Evolutionary conservation across 2,888 invertebrate genomes (phyloP), one percentile per base, ranked within the genome.

Genomic region (Anoplius nigerrimus): DNA sequence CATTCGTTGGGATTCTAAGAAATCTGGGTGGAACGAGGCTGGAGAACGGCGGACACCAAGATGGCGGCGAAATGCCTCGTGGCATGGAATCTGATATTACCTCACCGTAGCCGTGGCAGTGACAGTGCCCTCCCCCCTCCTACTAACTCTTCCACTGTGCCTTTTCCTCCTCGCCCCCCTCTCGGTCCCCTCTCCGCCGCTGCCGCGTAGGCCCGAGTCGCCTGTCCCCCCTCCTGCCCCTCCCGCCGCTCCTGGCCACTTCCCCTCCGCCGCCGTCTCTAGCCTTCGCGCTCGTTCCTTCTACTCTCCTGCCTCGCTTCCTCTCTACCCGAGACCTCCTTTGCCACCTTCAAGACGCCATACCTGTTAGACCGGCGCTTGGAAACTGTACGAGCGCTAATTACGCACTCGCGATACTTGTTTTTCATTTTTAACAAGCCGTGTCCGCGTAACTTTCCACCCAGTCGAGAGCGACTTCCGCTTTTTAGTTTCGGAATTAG

Each of bases 101-200:
- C 86, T 87, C 87, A 87, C 85, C 76, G 80, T 77, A 86, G 81
- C 85, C 86, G 82, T 87, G 87, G 84, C 87, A 86, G 87, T 87
- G 87, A 86, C 87, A 87, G 87, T 87, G 87, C 83, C 83, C 70
- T 71, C 73, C 78, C 76, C 72, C 71, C 69, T 66, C 62, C 61
- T 56, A 48, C 34, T 48, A 62, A 27, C 57, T 66, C 59, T 52
- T 5, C 21, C 65, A 56, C 55, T 65, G 51, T 42, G 43, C 54
- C 56, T 52, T 42, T 43, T 62, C 24, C 62, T 56, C 24, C 55
- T 22, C 24, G 46, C 11, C 16, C 27, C 43, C 52, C 21, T 20
- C 58, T 63, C 53, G 43, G 27, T 51, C 34, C 55, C 15, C 42
- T 24, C 53, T 46, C 57, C 42, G 42, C 46, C 42, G n/a, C 64